phyloP scores from a whole-genome alignment of 1,140 invertebrate species.

The Neomicropteryx cornuta region DNA sequence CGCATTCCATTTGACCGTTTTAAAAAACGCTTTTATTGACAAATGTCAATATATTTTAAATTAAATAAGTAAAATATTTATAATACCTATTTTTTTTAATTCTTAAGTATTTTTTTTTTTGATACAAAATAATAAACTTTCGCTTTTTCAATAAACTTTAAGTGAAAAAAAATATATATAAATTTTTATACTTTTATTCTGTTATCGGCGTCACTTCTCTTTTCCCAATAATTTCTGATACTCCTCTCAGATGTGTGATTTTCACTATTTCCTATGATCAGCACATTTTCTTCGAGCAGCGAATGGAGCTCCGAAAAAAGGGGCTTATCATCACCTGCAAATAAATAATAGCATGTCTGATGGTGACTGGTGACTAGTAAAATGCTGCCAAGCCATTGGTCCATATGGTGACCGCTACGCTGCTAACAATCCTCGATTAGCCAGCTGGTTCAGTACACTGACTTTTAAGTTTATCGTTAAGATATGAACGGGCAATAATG shows the following conservation, averaged over 20 bases:
- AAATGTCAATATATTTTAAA: too few relatives aligned
- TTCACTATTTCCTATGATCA: conserved; percentile 32
- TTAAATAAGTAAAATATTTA: too few relatives aligned
- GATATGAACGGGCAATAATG: conserved; percentile 24
- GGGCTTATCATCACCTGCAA: conserved; percentile 32
- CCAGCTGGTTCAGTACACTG: too few relatives aligned
- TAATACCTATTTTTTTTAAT: too few relatives aligned
- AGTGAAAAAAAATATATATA: too few relatives aligned
- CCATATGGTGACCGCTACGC: neutral
- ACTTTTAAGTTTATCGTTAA: conserved; percentile 20
- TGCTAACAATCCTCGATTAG: too few relatives aligned
- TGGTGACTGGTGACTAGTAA: conserved; percentile 13
- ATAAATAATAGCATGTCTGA: conserved; percentile 3
- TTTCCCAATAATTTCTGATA: conserved; percentile 42
- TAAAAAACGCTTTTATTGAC: conserved; percentile 37
- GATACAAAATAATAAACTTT: too few relatives aligned
- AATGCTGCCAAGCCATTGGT: conserved; percentile 14
- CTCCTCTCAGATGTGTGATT: conserved; percentile 29
- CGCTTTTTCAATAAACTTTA: too few relatives aligned
- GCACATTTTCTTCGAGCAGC: conserved; percentile 30
- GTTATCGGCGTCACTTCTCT: conserved; percentile 39
- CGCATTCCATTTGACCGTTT: conserved; percentile 38
- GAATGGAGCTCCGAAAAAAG: conserved; percentile 34
- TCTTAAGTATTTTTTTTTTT: too few relatives aligned
- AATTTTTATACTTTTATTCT: conserved; percentile 46